A percentile compares a stretch with the other conserved stretches of the same genome.
These are phyloP conservation scores for Chaenocephalus aceratus DNA, from an alignment of 2,113 vertebrate species.

Conservation along the genomic window DNA sequence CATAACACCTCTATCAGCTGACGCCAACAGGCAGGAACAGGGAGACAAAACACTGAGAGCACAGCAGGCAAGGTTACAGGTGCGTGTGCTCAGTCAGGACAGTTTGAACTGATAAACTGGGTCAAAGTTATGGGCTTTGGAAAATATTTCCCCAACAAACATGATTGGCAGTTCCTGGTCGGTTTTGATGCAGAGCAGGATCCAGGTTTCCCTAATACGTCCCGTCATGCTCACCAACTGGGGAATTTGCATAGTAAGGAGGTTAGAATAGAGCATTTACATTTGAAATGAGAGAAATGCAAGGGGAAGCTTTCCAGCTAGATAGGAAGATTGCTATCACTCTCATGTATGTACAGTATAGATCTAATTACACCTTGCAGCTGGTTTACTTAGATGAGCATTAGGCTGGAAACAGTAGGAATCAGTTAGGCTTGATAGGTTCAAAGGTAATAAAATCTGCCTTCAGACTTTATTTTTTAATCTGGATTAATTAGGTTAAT, in stretches of 20 bases:
- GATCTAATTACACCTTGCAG: background rate
- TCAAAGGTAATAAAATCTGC: background rate
- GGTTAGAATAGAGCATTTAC: slow-evolving; percentile 39
- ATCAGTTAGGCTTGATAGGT: background rate
- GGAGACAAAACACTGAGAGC: too few species aligned
- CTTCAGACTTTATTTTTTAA: background rate
- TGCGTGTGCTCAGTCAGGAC: too few species aligned
- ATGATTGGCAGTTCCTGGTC: slow-evolving; percentile 24
- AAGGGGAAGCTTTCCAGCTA: background rate
- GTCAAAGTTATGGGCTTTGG: too few species aligned
- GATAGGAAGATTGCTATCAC: background rate
- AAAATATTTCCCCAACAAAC: background rate
- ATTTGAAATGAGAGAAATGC: background rate
- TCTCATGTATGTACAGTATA: background rate
- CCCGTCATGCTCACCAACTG: slow-evolving; percentile 30
- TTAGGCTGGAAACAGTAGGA: background rate
- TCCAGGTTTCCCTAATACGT: slow-evolving; percentile 25
- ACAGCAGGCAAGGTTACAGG: too few species aligned
- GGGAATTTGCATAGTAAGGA: slow-evolving; percentile 32
- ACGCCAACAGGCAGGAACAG: too few species aligned
- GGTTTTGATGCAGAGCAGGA: slow-evolving; percentile 14
- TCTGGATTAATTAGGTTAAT: background rate
- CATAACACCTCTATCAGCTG: too few species aligned
- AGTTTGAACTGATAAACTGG: too few species aligned
- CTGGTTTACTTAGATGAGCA: background rate